Conservation (phyloP, 2,113 vertebrate species). For the Nipponia nippon region DNA sequence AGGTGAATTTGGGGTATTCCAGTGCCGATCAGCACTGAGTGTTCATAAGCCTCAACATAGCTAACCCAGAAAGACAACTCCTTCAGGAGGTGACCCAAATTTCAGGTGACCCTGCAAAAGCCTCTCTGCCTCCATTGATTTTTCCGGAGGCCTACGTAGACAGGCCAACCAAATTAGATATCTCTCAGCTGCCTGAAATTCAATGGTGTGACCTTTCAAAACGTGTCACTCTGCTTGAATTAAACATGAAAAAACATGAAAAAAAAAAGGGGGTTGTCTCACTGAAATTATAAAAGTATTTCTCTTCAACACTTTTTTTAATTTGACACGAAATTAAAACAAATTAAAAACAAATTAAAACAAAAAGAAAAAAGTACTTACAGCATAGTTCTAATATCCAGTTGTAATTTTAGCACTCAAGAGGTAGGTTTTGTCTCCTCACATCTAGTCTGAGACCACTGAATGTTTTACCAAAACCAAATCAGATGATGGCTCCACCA, state of each 20-base stretch:
- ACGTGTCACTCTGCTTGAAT: not conserved
- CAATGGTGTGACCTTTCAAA: not conserved
- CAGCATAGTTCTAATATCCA: not conserved
- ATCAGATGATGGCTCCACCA: not conserved
- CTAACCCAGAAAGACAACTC: not conserved
- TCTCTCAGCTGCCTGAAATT: not conserved
- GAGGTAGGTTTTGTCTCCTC: not conserved
- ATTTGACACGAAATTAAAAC: not conserved
- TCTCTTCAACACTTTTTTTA: not conserved
- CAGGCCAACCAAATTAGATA: not conserved
- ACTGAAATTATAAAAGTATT: not conserved
- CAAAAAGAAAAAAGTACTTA: not conserved
- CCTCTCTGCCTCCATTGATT: not conserved
- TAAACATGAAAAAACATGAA: too few relatives aligned
- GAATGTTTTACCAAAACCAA: not conserved
- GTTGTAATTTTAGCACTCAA: not conserved
- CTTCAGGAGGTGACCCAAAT: not conserved
- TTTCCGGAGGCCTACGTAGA: not conserved
- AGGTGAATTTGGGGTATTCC: not conserved
- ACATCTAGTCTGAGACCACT: not conserved
- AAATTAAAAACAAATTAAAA: not conserved
- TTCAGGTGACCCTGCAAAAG: not conserved
- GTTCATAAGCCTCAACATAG: not conserved
- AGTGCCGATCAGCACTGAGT: not conserved
- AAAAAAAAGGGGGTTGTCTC: rapidly evolving